These are phyloP conservation scores for Linurgus olivaceus DNA, from an alignment of 2,797 vertebrate genomes.

Conservation along the genomic window DNA sequence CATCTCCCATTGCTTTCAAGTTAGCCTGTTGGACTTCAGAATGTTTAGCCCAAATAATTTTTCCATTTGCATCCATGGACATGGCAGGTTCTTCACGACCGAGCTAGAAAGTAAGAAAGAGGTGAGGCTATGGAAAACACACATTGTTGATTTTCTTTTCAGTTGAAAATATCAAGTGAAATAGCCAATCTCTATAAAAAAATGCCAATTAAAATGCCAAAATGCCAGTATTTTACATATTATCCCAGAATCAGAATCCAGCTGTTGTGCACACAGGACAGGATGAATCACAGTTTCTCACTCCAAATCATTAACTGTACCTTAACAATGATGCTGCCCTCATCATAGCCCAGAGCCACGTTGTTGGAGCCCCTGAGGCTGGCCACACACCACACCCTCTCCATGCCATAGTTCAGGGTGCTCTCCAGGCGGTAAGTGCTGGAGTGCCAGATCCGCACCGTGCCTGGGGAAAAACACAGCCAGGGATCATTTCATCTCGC, in stretches of 20 bases:
- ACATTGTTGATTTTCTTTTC: not conserved
- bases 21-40: conserved; percentile 97
- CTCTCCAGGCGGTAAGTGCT: conserved; percentile 96
- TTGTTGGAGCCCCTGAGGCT: conserved; percentile 95
- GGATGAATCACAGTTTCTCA: not conserved
- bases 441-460: conserved; percentile 96
- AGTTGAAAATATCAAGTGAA: not conserved
- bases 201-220: not conserved
- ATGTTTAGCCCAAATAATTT: conserved; percentile 98
- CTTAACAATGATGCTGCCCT: conserved; percentile 99
- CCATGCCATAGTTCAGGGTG: conserved; percentile 97
- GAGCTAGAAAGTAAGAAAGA: conserved; percentile 76
- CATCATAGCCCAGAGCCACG: conserved; percentile 93
- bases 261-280: not conserved
- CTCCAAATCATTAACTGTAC: conserved; percentile 66
- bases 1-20: conserved; percentile 96
- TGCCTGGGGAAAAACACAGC: conserved; percentile 76
- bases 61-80: conserved; percentile 98
- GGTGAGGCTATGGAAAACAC: not conserved
- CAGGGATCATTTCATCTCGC: rapidly evolving
- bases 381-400: conserved; percentile 96
- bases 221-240: not conserved
- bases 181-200: not conserved
- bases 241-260: not conserved
- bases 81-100: conserved; percentile 97